These are phyloP conservation scores for Syrmaticus mikado DNA, from an alignment of 2,113 vertebrate genomes.

Conservation along the genomic window DNA sequence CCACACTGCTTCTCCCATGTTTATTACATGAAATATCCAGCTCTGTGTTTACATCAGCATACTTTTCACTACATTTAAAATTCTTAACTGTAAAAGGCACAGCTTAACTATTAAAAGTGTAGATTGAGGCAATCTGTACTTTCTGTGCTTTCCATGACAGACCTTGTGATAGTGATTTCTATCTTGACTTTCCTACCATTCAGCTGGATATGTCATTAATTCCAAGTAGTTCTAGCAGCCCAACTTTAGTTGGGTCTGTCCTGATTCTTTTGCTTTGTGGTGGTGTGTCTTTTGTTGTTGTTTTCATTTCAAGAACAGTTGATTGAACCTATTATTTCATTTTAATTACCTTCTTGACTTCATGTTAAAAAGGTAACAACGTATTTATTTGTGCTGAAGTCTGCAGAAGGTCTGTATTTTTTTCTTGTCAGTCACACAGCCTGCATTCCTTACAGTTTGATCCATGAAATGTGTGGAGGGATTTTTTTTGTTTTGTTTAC, in stretches of 20 bases:
- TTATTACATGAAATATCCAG: neutral
- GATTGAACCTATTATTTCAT: constrained; percentile 6
- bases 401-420: neutral
- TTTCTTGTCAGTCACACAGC: neutral
- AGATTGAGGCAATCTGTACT: neutral
- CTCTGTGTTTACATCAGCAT: neutral
- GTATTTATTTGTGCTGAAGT: neutral
- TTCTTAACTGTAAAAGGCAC: neutral
- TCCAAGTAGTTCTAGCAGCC: neutral
- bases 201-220: neutral
- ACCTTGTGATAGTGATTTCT: neutral
- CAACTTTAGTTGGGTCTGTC: constrained; percentile 19
- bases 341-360: constrained; percentile 21
- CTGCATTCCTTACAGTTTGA: neutral
- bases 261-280: neutral
- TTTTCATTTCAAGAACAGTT: neutral
- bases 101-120: neutral
- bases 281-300: too few species aligned
- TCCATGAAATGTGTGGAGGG: neutral
- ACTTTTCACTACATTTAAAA: neutral
- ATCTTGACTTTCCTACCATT: neutral
- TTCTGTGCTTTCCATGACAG: neutral
- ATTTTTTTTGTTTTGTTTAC: neutral
- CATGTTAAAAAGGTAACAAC: neutral
- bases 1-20: neutral